A percentile compares a stretch with the other conserved stretches of the same genome.
Conservation (phyloP, 2,113 vertebrate species). For the Gobius niger region DNA sequence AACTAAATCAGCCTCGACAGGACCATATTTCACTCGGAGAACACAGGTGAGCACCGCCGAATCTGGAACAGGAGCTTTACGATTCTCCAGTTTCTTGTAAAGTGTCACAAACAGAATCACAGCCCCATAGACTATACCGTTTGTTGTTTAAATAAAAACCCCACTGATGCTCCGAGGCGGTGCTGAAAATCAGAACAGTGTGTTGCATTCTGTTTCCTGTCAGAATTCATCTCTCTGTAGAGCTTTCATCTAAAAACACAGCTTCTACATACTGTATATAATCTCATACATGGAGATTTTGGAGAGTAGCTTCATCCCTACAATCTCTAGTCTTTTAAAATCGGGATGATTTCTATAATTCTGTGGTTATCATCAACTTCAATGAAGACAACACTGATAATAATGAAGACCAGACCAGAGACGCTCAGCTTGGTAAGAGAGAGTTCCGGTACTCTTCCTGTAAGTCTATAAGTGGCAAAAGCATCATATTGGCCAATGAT, state of each 20-base stretch:
- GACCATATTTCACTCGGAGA: constrained; percentile 6
- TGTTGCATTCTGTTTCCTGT: constrained; percentile 7
- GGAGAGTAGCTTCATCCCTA: no score
- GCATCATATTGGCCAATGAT: no score
- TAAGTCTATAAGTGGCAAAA: no score
- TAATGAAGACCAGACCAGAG: no score
- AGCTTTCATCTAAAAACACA: not conserved
- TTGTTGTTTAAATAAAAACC: constrained; percentile 22
- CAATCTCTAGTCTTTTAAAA: no score
- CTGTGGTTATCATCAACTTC: no score
- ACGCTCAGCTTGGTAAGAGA: no score
- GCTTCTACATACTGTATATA: not conserved
- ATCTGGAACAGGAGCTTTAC: not conserved
- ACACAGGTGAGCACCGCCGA: not conserved
- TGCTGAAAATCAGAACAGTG: constrained; percentile 10
- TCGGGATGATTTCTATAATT: no score
- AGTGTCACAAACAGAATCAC: constrained; percentile 2
- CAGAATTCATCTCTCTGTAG: not conserved
- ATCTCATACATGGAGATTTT: not conserved
- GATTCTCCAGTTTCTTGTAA: constrained; percentile 12
- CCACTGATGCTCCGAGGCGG: not conserved
- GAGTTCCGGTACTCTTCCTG: no score
- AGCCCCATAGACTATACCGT: constrained; percentile 2
- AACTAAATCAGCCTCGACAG: constrained; percentile 2
- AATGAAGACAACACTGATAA: no score